Evolutionary conservation across 2,888 invertebrate species (phyloP).

Genomic region (Dastarcus helophoroides): DNA sequence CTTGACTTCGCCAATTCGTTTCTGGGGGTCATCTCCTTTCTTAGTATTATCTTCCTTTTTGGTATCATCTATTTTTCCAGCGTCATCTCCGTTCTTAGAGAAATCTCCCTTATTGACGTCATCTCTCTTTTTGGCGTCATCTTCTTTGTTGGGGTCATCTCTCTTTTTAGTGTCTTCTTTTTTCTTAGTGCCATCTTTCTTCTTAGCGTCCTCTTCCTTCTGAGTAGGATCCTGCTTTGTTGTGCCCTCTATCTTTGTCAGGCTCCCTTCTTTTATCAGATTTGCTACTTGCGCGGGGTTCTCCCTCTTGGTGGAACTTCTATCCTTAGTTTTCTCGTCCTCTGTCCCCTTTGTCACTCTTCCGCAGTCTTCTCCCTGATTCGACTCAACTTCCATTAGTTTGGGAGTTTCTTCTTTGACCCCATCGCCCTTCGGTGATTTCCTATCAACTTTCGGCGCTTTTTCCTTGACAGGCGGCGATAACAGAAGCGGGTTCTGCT

Average conservation of each 20-base stretch:
- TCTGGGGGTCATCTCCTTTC: too few relatives aligned
- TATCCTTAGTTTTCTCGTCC: conserved; percentile 10
- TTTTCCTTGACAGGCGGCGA: conserved; percentile 14
- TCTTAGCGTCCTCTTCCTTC: conserved; percentile 1
- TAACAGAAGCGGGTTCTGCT: conserved; percentile 16
- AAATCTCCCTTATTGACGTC: too few relatives aligned
- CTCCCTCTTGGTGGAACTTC: conserved; percentile 4
- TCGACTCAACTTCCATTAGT: conserved; percentile 5
- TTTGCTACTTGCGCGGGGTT: not conserved
- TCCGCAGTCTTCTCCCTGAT: conserved; percentile 8
- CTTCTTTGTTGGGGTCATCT: too few relatives aligned
- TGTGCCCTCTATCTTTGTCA: conserved; percentile 7
- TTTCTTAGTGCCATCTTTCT: too few relatives aligned
- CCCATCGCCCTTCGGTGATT: conserved; percentile 8
- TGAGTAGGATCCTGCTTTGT: conserved; percentile 2
- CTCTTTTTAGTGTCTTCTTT: too few relatives aligned
- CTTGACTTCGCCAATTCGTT: too few relatives aligned
- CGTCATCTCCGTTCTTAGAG: too few relatives aligned
- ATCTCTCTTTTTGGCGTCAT: too few relatives aligned
- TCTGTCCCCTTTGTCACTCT: conserved; percentile 6
- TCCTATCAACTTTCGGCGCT: conserved; percentile 11
- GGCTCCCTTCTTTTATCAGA: conserved; percentile 3
- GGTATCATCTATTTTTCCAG: too few relatives aligned
- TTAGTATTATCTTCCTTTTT: too few relatives aligned
- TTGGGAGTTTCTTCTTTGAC: conserved; percentile 8